phyloP scores from a whole-genome alignment of 2,113 vertebrate species.

The Marmota flaviventris region DNA sequence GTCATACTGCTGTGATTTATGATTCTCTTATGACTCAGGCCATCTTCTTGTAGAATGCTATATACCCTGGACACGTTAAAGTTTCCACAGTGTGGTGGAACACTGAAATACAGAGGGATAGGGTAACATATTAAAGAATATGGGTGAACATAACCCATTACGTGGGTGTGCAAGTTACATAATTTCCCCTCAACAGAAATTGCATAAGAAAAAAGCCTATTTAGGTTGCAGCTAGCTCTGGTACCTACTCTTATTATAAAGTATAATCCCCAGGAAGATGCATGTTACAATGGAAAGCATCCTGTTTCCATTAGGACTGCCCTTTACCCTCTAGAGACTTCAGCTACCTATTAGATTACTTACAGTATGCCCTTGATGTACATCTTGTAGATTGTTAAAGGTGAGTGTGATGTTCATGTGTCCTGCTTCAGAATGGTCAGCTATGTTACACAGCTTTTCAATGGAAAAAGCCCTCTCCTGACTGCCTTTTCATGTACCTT shows the following conservation, averaged over 20 bases:
- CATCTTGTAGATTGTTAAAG: not conserved
- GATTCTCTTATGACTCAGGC: slow-evolving; percentile 68
- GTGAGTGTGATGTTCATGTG: not conserved
- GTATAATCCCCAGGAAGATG: slow-evolving; percentile 30
- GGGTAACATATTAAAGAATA: slow-evolving; percentile 41
- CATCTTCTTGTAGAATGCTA: slow-evolving; percentile 56
- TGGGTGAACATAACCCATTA: slow-evolving; percentile 34
- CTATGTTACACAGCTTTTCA: not conserved
- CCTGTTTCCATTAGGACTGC: not conserved
- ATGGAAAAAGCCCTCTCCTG: not conserved
- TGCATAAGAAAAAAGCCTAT: slow-evolving; percentile 38
- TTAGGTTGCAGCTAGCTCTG: not conserved
- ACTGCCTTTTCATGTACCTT: not conserved
- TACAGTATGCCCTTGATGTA: not conserved
- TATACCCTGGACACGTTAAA: slow-evolving; percentile 46
- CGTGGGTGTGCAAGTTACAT: slow-evolving; percentile 9
- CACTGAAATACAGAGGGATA: slow-evolving; percentile 47
- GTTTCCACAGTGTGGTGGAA: slow-evolving; percentile 70
- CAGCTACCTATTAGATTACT: slow-evolving; percentile 1
- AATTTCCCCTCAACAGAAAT: slow-evolving; percentile 61
- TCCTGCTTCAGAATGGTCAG: not conserved
- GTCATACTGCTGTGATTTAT: slow-evolving; percentile 69
- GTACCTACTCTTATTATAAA: not conserved
- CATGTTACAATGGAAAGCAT: slow-evolving; percentile 36
- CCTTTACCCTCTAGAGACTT: not conserved